Base-by-base conservation (phyloP, 2,113 vertebrate genomes). In the Sprattus sprattus region DNA sequence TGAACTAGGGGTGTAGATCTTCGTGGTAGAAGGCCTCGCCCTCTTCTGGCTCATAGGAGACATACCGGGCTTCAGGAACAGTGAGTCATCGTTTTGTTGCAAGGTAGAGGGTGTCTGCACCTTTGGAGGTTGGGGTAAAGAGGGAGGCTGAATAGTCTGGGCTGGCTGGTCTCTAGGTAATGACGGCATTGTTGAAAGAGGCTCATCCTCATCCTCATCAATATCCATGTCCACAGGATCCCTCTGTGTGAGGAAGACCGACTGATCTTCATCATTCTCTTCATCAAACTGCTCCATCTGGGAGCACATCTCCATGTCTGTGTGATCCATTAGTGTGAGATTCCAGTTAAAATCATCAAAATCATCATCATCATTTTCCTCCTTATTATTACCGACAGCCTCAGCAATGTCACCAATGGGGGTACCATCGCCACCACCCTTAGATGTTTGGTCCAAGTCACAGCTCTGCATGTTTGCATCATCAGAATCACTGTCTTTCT, bases 1-100 rank as follows among this genome's bases (percentile, higher is more conserved):
- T 0, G 96, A 97, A 0, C 87, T 85, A 0, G 95, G 91, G 64
- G 92, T 94, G 86, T 96, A 97, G 78, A 96, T 88, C 86, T 97
- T 97, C 1, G 94, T 86, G 0, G 95, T 97, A 25, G 94, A 88
- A 83, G 91, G 95, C 75, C 92, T 95, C 2, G 60, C 83, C 13
- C 64, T 71, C 85, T 92, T 96, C 52, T 88, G 50, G 0, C 90
- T 88, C 8, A 90, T 83, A 0, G 57, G 92, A 0, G 86, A 93
- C 28, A 94, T 81, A 1, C 28, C 89, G 45, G 97, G 96, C 52
- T 95, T 96, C 45, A 39, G 39, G 39, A 39, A 39, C 39, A 95
- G 28, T 0, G 92, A 85, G 2, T 92, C 90, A 50, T 94, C 93
- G 0, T 83, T 22, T 0, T 86, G 83, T 82, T 84, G 86, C 2